Percentiles rank a stretch among this genome's conserved stretches.
Conservation (phyloP, 2,888 invertebrate genomes). For the Parnassius mnemosyne region DNA sequence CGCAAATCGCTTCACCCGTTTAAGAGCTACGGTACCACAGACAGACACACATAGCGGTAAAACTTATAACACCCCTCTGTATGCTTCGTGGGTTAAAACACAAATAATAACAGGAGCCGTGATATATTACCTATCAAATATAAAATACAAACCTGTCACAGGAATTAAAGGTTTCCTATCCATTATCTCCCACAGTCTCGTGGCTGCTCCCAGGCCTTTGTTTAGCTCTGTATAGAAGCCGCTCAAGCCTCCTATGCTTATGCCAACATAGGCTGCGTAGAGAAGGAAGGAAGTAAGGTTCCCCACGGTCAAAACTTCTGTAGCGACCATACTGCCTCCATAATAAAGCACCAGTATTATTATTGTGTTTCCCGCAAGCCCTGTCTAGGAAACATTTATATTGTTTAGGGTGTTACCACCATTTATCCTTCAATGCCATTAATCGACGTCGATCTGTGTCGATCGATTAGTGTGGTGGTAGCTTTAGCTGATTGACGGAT, state of each 20-base stretch:
- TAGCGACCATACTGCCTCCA: slow-evolving; percentile 93
- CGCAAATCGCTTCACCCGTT: too few species aligned
- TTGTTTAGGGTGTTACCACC: too few species aligned
- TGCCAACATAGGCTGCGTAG: slow-evolving; percentile 96
- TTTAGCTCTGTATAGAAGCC: slow-evolving; percentile 97
- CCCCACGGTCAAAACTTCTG: slow-evolving; percentile 89
- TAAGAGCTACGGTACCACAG: too few species aligned
- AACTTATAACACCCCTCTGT: too few species aligned
- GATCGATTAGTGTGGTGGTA: too few species aligned
- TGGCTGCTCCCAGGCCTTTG: slow-evolving; percentile 94
- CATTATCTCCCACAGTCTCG: slow-evolving; percentile 93
- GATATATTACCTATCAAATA: too few species aligned
- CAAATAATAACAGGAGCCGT: too few species aligned
- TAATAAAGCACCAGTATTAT: slow-evolving; percentile 95
- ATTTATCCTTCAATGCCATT: too few species aligned
- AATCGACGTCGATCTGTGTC: too few species aligned
- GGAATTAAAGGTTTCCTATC: slow-evolving; percentile 90
- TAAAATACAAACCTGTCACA: slow-evolving; percentile 74
- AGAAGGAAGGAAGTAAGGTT: slow-evolving; percentile 95
- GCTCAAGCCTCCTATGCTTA: slow-evolving; percentile 94
- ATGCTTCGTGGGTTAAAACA: too few species aligned
- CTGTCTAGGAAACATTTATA: slow-evolving; percentile 80
- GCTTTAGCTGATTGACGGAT: too few species aligned
- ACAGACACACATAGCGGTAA: too few species aligned
- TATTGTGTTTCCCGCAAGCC: slow-evolving; percentile 93